Evolutionary conservation across 2,113 vertebrate species (phyloP).

Genomic region (Dascyllus trimaculatus): DNA sequence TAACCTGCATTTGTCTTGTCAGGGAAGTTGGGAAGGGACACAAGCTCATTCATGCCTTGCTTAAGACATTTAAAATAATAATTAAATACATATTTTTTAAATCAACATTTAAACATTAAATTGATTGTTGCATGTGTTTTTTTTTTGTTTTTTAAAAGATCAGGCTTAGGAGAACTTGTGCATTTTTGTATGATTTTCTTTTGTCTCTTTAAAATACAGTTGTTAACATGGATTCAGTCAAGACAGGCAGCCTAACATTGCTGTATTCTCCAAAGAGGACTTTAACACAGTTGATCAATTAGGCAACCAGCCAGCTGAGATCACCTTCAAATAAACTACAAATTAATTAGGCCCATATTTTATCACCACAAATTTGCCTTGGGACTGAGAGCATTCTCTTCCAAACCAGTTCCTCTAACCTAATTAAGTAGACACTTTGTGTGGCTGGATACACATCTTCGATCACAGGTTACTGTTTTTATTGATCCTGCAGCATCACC

Average conservation of each 20-base stretch:
- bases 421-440: conserved; percentile 51
- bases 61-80: neutral
- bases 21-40: neutral
- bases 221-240: neutral
- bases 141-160: too few species aligned
- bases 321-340: conserved; percentile 40
- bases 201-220: neutral
- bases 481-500: conserved; percentile 19
- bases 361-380: conserved; percentile 22
- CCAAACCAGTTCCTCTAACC: conserved; percentile 9
- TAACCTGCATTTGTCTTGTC: neutral
- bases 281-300: conserved; percentile 45
- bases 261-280: conserved; percentile 33
- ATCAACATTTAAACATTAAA: neutral
- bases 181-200: neutral
- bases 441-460: conserved; percentile 27
- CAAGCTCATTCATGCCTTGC: neutral
- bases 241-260: neutral
- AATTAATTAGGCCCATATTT: conserved; percentile 54
- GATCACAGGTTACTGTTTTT: conserved; percentile 53
- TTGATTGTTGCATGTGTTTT: neutral
- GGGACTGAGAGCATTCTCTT: neutral
- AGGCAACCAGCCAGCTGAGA: conserved; percentile 31
- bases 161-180: too few species aligned
- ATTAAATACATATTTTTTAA: neutral